Conservation (phyloP, 2,888 invertebrate species). For the Neocrepidodera transversa region DNA sequence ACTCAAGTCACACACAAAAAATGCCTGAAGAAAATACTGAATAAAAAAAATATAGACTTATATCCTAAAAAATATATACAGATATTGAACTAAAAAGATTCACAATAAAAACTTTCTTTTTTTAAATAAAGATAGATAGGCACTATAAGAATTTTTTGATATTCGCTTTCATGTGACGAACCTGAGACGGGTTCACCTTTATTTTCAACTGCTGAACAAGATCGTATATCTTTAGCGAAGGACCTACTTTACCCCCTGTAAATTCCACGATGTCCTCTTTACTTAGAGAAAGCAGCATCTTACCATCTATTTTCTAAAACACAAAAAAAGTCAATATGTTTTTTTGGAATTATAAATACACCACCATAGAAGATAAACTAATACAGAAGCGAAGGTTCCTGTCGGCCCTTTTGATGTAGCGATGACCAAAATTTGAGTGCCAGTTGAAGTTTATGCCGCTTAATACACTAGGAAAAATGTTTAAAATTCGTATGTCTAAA, state of each 20-base stretch:
- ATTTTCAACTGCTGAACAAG: slow-evolving; percentile 90
- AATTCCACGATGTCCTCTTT: slow-evolving; percentile 91
- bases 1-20: slow-evolving; percentile 36
- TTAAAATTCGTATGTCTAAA: too few relatives aligned
- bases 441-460: too few relatives aligned
- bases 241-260: slow-evolving; percentile 93
- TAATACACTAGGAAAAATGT: too few relatives aligned
- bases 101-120: slow-evolving; percentile 8
- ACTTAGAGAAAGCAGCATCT: slow-evolving; percentile 77
- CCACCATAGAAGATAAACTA: too few relatives aligned
- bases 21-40: slow-evolving; percentile 35
- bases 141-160: slow-evolving; percentile 72
- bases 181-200: slow-evolving; percentile 79
- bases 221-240: slow-evolving; percentile 91
- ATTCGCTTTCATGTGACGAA: slow-evolving; percentile 69
- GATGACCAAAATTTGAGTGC: too few relatives aligned
- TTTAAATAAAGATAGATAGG: slow-evolving; percentile 45
- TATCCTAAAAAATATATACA: slow-evolving; percentile 23
- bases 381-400: too few relatives aligned
- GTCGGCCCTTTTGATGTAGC: too few relatives aligned
- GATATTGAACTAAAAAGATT: slow-evolving; percentile 10
- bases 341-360: background rate
- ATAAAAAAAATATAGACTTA: slow-evolving; percentile 28
- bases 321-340: slow-evolving; percentile 23
- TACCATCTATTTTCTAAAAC: slow-evolving; percentile 79